Evolutionary conservation across 1,140 invertebrate genomes (phyloP), one percentile per base, ranked within the genome.

Genomic region (Lucilia sericata): DNA sequence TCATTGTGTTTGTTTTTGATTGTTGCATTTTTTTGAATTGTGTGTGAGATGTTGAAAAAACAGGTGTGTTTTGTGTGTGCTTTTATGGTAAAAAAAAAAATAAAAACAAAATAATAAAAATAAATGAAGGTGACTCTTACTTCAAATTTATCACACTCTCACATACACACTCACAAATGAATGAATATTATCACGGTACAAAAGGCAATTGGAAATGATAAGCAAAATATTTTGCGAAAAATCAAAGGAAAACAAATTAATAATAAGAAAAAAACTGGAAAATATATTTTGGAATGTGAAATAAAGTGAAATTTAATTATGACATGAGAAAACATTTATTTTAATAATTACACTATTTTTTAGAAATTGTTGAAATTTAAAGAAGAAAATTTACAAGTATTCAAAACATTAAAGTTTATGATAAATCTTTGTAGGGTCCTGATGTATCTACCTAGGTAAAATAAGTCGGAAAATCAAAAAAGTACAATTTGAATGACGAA

Each of bases 11-110:
- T 7, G 14, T 60, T 14, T n/a, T n/a, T 30, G 25, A 30, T 30
- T 65, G 14, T 70, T 70, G 17, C 60, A 21, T 9, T 30, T 30
- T 30, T 30, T 30, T 30, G 25, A 2, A 30, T 30, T 30, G 25
- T 30, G 25, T 70, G 51, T n/a, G 13, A 12, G 13, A n/a, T n/a
- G 55, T 7, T n/a, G n/a, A 60, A 60, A 2, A 70, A 70, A 70
- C 65, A 70, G 65, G 65, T 70, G 65, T 70, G 65, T 70, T 9
- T 70, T 70, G n/a, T 70, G n/a, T 70, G 65, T 70, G 60, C n/a
- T 70, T 70, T 70, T 70, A 70, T 70, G 65, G n/a, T 25, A 70
- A 70, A 25, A 17, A 70, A 42, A 42, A 42, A 42, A 42, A 2
- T 42, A 42, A 42, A 42, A 8, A 42, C 25, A 30, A 30, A 30